Conservation (phyloP, 2,113 vertebrate species). For the Hippocampus mohnikei region DNA sequence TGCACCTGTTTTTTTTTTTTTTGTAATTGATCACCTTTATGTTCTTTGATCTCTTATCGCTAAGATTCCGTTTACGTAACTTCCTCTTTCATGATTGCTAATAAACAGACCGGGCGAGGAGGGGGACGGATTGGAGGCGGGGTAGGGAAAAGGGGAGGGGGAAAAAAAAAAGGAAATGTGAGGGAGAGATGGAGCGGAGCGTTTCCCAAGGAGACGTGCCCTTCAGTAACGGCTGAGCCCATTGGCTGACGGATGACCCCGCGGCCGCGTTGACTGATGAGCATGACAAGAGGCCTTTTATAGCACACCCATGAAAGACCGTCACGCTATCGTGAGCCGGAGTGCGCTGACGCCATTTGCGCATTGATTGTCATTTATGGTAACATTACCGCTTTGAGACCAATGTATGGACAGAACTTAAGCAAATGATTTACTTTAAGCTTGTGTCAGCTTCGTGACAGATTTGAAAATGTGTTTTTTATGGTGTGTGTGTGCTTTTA, state of each 20-base stretch:
- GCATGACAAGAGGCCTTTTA: slow-evolving; percentile 42
- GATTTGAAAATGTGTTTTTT: background rate
- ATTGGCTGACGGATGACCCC: slow-evolving; percentile 58
- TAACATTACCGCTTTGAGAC: background rate
- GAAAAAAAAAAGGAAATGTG: slow-evolving; percentile 14
- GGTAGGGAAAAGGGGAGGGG: background rate
- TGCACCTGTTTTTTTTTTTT: slow-evolving; percentile 11
- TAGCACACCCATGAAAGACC: slow-evolving; percentile 22
- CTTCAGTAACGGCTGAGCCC: slow-evolving; percentile 31
- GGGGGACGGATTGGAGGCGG: background rate
- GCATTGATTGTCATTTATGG: background rate
- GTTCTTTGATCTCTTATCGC: slow-evolving; percentile 3
- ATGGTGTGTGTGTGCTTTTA: background rate
- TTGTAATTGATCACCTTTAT: background rate
- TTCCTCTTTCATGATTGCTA: slow-evolving; percentile 57
- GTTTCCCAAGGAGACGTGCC: slow-evolving; percentile 51
- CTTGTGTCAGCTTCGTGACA: slow-evolving; percentile 18
- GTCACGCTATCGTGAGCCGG: background rate
- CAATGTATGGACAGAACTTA: background rate
- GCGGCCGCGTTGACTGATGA: slow-evolving; percentile 47
- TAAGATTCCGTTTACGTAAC: slow-evolving; percentile 19
- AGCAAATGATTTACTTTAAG: background rate
- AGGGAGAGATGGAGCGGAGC: slow-evolving; percentile 30
- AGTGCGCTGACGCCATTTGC: background rate
- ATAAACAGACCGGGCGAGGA: slow-evolving; percentile 32